Percentiles rank a stretch among this genome's conserved stretches.
These are phyloP conservation scores for Sacculina carcini DNA, from an alignment of 2,888 invertebrate genomes.

Conservation along the genomic window DNA sequence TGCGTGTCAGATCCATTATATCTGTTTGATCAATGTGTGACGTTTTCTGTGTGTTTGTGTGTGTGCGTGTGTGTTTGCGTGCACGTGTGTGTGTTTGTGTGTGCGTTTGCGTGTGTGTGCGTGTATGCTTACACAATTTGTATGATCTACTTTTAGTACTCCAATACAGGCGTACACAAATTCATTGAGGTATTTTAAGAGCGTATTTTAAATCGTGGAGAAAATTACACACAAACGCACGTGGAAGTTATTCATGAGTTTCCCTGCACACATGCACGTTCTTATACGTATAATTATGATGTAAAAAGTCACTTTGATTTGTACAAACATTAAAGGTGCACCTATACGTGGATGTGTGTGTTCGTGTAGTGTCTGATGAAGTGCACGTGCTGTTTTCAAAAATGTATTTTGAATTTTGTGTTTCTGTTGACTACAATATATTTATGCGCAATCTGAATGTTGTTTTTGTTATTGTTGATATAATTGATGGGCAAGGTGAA, in stretches of 20 bases:
- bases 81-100: neutral
- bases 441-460: no score
- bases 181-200: neutral
- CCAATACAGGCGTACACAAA: neutral
- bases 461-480: no score
- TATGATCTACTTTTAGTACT: no score
- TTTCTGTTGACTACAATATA: no score
- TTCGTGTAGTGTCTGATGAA: neutral
- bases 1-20: neutral
- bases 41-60: neutral
- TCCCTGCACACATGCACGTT: neutral
- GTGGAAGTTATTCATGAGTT: no score
- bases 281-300: neutral
- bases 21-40: neutral
- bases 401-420: no score
- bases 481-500: no score
- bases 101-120: constrained; percentile 1
- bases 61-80: neutral
- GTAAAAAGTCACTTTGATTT: no score
- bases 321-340: no score
- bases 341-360: neutral
- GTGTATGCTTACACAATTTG: neutral
- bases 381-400: neutral
- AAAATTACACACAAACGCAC: no score
- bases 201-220: no score